Evolutionary conservation across 1,140 invertebrate species (phyloP), one percentile per base, ranked within the genome.

Genomic region (Calephelis nemesis): DNA sequence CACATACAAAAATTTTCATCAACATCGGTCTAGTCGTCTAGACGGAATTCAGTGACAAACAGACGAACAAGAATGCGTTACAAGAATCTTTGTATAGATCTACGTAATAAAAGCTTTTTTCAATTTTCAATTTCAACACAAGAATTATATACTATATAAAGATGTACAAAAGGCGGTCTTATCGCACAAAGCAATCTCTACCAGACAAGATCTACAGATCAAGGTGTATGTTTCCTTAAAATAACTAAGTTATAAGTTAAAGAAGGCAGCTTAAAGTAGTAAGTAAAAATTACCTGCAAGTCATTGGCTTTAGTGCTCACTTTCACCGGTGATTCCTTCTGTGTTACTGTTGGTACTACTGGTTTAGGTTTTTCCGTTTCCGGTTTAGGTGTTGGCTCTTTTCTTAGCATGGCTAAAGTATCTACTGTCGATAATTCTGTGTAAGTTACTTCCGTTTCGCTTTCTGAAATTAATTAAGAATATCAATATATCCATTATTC

Each of bases 351-450:
- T 9, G 8, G 11, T n/a, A 7, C 47, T 5, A n/a, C 45, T 30
- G 58, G 49, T 48, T 65, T 40, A 42, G 42, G 40, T 42, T 65
- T 70, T 11, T 58, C 47, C 7, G 65, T 64, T 9, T 39, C 52
- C 49, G 10, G 30, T 65, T 68, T 76, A 10, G 9, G n/a, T 42
- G 39, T 49, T 7, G 62, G 13, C 10, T 70, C 67, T 49, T 82
- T 83, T 42, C 60, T 74, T 12, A 76, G 39, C 13, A 78, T 60
- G 12, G 74, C 63, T 4, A 75, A 13, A 0, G 77, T 71, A 7
- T 82, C 74, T 5, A 84, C 76, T 5, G 83, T 77, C n/a, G 83
- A 60, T 15, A 83, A 63, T 52, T 90, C 88, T 8, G 81, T 76
- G 47, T 79, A 79, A 0, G 77, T 77, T n/a, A 73, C 67, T 58